A percentile compares a stretch with the other conserved stretches of the same genome.
These are phyloP conservation scores for Perca schrenkii DNA, from an alignment of 2,113 vertebrate species.

Conservation along the genomic window DNA sequence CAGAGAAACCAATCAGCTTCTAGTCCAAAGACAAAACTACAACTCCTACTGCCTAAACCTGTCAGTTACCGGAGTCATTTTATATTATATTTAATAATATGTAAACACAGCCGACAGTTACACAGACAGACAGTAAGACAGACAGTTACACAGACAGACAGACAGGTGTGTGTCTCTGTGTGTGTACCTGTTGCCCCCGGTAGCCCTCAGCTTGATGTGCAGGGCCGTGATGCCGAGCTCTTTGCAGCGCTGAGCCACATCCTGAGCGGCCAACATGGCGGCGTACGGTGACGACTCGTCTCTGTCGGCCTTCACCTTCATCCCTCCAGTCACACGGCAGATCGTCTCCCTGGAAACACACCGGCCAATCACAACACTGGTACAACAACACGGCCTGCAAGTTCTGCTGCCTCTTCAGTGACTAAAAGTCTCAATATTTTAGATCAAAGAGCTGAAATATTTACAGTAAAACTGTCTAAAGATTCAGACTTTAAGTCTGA, in stretches of 20 bases:
- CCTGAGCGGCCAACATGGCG: conserved; percentile 97
- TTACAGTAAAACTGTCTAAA: no score
- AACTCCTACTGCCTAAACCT: no score
- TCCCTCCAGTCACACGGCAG: conserved; percentile 97
- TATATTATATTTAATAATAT: no score
- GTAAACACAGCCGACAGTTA: no score
- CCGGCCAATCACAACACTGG: neutral
- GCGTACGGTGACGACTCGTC: conserved; percentile 97
- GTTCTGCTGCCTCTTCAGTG: no score
- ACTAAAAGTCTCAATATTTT: no score
- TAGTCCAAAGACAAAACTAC: no score
- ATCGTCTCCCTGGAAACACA: conserved; percentile 91
- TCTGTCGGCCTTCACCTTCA: conserved; percentile 99
- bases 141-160: neutral
- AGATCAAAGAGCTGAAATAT: no score
- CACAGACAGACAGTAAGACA: neutral
- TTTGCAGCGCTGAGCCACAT: conserved; percentile 98
- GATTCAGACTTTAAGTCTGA: no score
- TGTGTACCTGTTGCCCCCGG: conserved; percentile 91
- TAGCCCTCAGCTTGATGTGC: conserved; percentile 97
- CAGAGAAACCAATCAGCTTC: no score
- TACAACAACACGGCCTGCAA: neutral
- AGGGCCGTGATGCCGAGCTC: conserved; percentile 97
- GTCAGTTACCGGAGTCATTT: no score
- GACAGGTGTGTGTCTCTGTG: no score